phyloP scores from a whole-genome alignment of 2,113 vertebrate genomes.

The Chlorodrepanis virens region DNA sequence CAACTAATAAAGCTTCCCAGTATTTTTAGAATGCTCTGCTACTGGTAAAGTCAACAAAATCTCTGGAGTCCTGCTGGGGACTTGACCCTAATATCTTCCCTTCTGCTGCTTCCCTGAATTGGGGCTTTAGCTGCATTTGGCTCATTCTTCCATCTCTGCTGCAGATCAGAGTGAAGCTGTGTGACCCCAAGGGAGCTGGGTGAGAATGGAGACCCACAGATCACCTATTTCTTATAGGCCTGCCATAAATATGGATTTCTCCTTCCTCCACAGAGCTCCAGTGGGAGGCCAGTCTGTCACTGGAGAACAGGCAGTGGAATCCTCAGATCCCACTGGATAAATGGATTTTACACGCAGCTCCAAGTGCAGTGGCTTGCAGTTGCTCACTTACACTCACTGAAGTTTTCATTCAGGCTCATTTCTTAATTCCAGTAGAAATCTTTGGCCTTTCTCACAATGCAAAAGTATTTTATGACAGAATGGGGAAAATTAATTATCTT shows the following conservation, averaged over 20 bases:
- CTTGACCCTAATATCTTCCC: neutral
- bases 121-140: neutral
- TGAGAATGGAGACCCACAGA: neutral
- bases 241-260: neutral
- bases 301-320: neutral
- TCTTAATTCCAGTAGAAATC: neutral
- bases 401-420: neutral
- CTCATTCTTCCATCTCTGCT: neutral
- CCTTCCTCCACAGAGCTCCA: neutral
- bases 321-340: fast-evolving
- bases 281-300: neutral
- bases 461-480: neutral
- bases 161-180: neutral
- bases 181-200: neutral
- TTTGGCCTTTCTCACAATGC: neutral
- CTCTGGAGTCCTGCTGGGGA: neutral
- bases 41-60: neutral
- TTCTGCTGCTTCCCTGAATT: neutral
- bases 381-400: neutral
- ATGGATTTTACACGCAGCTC: neutral
- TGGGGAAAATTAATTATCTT: neutral
- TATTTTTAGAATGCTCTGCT: neutral
- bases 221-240: neutral
- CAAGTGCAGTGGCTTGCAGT: neutral
- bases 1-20: neutral